Evolutionary conservation across 2,797 vertebrate genomes (phyloP), one percentile per base, ranked within the genome.

Genomic region (Sternarchorhynchus goeldii): DNA sequence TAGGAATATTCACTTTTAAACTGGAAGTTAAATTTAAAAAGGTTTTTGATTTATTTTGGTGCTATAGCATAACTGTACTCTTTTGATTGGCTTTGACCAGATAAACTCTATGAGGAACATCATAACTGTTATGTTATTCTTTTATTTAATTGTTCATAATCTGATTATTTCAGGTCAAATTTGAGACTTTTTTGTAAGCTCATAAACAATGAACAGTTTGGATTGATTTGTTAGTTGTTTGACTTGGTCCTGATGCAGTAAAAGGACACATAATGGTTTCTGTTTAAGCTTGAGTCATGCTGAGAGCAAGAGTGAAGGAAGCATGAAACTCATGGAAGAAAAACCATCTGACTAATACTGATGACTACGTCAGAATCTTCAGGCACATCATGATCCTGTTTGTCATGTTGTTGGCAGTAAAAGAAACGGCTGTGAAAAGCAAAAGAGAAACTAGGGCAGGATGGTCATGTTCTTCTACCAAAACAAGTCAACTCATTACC

Each of bases 381-480:
- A 3, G 2, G 41, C 2, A 29, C 65, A 45, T 1, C 5, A n/a
- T 39, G 16, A 21, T 41, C 18, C 34, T 14, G 12, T 68, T 50
- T 68, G 65, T 68, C 45, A 16, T 41, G 18, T 68, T 53, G 21
- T 18, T 68, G 41, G 16, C 34, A 5, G 3, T 2, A 34, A n/a
- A 18, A 64, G 31, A 12, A 50, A 50, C 45, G 14, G 20, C 36
- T 39, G 2, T 63, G 6, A 65, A 6, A 45, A 66, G 31, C 66
- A 53, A 50, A 50, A 50, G 45, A 50, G 25, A 68, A 68, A 68
- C 66, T 68, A 45, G 66, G 20, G 18, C n/a, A 53, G 14, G 21
- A 0, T 20, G 39, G 31, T 21, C 2, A 2, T 21, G 5, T 45
- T 12, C 21, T 39, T 41, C 1, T 45, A 18, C 10, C 6, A 25